Percentiles rank a stretch among this genome's conserved stretches.
phyloP scores from a whole-genome alignment of 1,140 invertebrate genomes.

The Cherax quadricarinatus region DNA sequence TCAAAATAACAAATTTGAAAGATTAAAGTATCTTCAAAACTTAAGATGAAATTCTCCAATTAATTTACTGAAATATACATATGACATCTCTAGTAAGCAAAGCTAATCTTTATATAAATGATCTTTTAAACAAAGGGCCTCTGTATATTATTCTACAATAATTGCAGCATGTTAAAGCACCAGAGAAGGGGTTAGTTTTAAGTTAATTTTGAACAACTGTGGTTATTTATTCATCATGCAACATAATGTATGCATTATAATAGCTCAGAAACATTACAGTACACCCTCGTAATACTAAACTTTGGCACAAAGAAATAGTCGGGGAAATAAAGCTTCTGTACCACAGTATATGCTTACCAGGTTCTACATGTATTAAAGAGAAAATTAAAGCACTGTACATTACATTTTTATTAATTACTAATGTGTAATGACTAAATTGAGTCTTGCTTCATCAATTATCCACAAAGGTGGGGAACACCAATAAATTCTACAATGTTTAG shows the following conservation, averaged over 20 bases:
- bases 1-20: neutral
- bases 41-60: neutral
- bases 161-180: neutral
- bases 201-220: neutral
- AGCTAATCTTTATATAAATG: no score
- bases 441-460: neutral
- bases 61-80: neutral
- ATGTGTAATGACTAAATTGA: neutral
- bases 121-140: no score
- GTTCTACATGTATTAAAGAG: no score
- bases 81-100: neutral
- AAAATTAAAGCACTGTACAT: neutral
- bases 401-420: neutral
- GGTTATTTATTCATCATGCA: constrained; percentile 4
- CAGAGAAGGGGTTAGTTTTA: neutral
- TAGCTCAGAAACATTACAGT: neutral
- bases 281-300: neutral
- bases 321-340: no score
- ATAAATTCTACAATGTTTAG: neutral
- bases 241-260: constrained; percentile 4
- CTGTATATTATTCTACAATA: neutral
- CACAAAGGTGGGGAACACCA: neutral
- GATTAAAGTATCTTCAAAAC: neutral
- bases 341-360: no score
- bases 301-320: neutral